Percentiles rank a stretch among this genome's conserved stretches.
phyloP scores from a whole-genome alignment of 2,113 vertebrate species.

The Ranitomeya imitator region DNA sequence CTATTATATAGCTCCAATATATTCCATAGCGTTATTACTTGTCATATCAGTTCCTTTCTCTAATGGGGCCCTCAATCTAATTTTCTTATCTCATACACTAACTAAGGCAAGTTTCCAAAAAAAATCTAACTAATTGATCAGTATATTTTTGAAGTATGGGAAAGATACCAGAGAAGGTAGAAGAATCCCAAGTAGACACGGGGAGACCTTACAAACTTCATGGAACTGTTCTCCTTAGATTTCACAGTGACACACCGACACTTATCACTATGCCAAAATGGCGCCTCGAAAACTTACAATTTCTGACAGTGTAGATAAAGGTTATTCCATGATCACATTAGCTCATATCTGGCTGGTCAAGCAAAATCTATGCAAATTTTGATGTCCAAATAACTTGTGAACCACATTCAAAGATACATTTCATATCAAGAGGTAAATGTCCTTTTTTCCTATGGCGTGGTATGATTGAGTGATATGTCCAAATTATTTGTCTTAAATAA shows the following conservation, averaged over 20 bases:
- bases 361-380: neutral
- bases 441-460: neutral
- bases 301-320: neutral
- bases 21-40: neutral
- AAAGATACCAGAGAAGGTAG: neutral
- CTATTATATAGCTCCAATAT: neutral
- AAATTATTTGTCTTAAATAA: neutral
- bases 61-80: neutral
- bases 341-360: neutral
- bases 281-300: neutral
- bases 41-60: neutral
- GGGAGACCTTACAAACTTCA: neutral
- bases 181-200: neutral
- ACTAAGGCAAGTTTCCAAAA: neutral
- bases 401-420: neutral
- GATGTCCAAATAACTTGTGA: neutral
- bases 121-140: neutral
- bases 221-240: neutral
- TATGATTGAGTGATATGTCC: neutral
- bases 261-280: neutral
- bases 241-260: neutral
- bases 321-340: neutral
- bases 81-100: neutral
- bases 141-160: neutral
- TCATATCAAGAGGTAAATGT: neutral